Base-by-base conservation (phyloP, 2,113 vertebrate genomes). In the Rafetus swinhoei region DNA sequence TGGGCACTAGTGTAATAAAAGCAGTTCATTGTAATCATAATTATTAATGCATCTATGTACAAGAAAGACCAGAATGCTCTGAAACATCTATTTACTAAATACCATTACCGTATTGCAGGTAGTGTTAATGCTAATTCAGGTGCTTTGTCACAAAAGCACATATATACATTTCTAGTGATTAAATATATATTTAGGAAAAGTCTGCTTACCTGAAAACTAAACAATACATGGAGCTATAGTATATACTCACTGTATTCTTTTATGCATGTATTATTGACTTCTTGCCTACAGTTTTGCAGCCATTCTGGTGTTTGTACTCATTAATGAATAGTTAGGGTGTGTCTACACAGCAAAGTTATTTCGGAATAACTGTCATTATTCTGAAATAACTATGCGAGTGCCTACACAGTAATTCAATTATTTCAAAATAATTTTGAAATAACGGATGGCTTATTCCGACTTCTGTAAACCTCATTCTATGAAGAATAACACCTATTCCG, bases 241-340 rank as follows among this genome's bases (percentile, higher is more conserved):
- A 25, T 6, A 0, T 60, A 0, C 7, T 91, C 86, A 19, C 1
- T 83, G 35, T 85, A 18, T n/a, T 24, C 77, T 16, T 90, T 87
- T 77, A 32, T 21, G 2, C 13, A 86, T 0, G 0, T 8, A 57
- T 65, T 60, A 59, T 2, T 92, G 22, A 32, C 4, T 85, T 95
- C 82, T 85, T 85, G 0, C 77, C 60, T 90, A 32, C 81, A 15
- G 3, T 1, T 86, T 90, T 89, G 5, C 2, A 53, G 16, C 82
- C 59, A 92, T 90, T 81, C 84, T 9, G 9, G 1, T 0, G 0
- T 76, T 76, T 7, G 7, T 25, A n/a, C 27, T 1, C 1, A 22
- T 59, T 52, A 88, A 59, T 94, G 87, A 56, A 60, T 0, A 45
- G 45, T 45, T 45, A 45, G 45, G 45, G 45, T 45, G 45, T 45